Evolutionary conservation across 1,140 invertebrate genomes (phyloP).

Genomic region (Solenopsis fugax): DNA sequence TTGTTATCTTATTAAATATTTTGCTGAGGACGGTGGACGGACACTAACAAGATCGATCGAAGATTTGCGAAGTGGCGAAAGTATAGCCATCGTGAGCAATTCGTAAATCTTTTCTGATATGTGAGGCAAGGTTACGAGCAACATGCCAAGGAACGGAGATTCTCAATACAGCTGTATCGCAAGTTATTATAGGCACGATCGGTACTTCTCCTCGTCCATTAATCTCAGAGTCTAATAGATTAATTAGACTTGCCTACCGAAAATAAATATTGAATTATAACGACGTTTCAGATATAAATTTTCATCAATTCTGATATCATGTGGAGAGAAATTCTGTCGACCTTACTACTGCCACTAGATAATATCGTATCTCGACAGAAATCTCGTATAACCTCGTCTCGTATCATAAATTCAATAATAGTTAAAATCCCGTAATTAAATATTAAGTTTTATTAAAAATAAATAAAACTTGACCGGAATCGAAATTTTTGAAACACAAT

Average conservation of each 20-base stretch:
- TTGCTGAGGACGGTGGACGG: conserved; percentile 71
- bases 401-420: not conserved
- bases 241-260: conserved; percentile 21
- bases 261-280: conserved; percentile 19
- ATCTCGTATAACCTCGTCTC: not conserved
- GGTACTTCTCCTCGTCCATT: conserved; percentile 30
- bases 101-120: conserved; percentile 45
- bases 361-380: conserved; percentile 32
- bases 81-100: not conserved
- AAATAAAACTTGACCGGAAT: not conserved
- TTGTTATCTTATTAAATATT: conserved; percentile 81
- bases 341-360: conserved; percentile 47
- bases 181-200: conserved; percentile 55
- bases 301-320: not conserved
- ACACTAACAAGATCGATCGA: conserved; percentile 42
- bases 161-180: not conserved
- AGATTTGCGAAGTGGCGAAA: conserved; percentile 10
- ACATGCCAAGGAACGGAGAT: conserved; percentile 22
- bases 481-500: not conserved
- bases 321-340: conserved; percentile 12
- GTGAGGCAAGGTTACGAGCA: conserved; percentile 48
- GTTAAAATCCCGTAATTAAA: not conserved
- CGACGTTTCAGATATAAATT: conserved; percentile 17
- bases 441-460: conserved; percentile 14
- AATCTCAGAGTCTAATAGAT: conserved; percentile 1